phyloP scores from a whole-genome alignment of 2,888 invertebrate species.

The Syrphus vitripennis region DNA sequence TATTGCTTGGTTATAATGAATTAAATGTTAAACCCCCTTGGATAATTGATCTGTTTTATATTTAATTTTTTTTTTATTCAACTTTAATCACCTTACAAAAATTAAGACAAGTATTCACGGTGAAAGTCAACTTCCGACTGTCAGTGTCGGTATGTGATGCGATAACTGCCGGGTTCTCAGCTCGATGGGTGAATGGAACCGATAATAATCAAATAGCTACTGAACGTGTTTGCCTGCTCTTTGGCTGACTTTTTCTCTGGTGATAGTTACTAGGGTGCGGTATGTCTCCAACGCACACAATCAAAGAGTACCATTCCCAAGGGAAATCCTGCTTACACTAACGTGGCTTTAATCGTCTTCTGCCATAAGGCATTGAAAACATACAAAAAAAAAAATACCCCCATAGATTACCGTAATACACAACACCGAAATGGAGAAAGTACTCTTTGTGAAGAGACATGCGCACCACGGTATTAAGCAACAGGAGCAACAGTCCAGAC shows the following conservation, averaged over 20 bases:
- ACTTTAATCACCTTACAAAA: slow-evolving; percentile 17
- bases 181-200: slow-evolving; percentile 60
- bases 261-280: slow-evolving; percentile 70
- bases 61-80: slow-evolving; percentile 5
- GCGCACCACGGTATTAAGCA: slow-evolving; percentile 50
- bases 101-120: slow-evolving; percentile 59
- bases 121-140: slow-evolving; percentile 68
- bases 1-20: slow-evolving; percentile 8
- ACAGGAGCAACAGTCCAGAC: slow-evolving; percentile 45
- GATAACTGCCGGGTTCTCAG: slow-evolving; percentile 67
- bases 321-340: slow-evolving; percentile 67
- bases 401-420: background rate
- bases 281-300: slow-evolving; percentile 62
- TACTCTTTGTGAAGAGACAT: slow-evolving; percentile 3
- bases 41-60: slow-evolving; percentile 10
- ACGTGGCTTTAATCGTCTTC: slow-evolving; percentile 44
- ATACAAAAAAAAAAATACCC: slow-evolving; percentile 14
- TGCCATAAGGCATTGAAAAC: slow-evolving; percentile 1
- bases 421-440: slow-evolving; percentile 32
- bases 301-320: slow-evolving; percentile 42
- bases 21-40: background rate
- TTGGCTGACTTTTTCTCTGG: slow-evolving; percentile 51
- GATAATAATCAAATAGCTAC: slow-evolving; percentile 55
- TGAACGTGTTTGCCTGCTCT: slow-evolving; percentile 62
- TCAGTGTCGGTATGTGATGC: slow-evolving; percentile 50